Percentiles rank a stretch among this genome's conserved stretches.
Conservation (phyloP, 1,140 invertebrate species). For the Cephus cinctus region DNA sequence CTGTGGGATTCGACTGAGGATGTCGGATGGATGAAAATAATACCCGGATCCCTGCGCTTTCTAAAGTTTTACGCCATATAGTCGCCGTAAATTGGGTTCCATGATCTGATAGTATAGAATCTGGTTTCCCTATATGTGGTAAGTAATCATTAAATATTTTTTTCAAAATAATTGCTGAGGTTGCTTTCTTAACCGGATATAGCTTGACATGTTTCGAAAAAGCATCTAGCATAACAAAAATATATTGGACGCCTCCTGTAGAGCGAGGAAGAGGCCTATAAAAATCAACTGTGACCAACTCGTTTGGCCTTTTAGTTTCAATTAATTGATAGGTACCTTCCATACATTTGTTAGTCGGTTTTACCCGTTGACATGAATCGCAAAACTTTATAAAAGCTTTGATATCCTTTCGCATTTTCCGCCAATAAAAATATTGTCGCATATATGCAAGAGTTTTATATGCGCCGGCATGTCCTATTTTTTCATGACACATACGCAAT, state of each 20-base stretch:
- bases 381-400: constrained; percentile 13
- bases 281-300: constrained; percentile 30
- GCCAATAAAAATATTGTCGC: constrained; percentile 23
- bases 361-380: constrained; percentile 14
- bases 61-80: constrained; percentile 17
- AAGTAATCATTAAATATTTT: constrained; percentile 10
- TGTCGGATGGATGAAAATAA: constrained; percentile 29
- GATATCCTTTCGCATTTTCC: constrained; percentile 15
- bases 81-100: constrained; percentile 17
- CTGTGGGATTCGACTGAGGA: constrained; percentile 28
- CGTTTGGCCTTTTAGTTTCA: not conserved
- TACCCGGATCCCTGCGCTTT: constrained; percentile 15
- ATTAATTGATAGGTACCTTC: constrained; percentile 8
- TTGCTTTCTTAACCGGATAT: constrained; percentile 24
- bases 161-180: constrained; percentile 12
- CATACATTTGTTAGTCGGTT: constrained; percentile 12
- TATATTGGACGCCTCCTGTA: constrained; percentile 20
- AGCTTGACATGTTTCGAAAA: constrained; percentile 34
- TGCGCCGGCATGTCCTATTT: constrained; percentile 27
- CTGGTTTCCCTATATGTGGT: not conserved
- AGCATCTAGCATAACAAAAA: constrained; percentile 33
- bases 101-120: constrained; percentile 16
- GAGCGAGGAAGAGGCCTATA: constrained; percentile 26
- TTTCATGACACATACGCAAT: constrained; percentile 16
- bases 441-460: constrained; percentile 27